phyloP scores from a whole-genome alignment of 2,113 vertebrate species.

The Anguilla japonica region DNA sequence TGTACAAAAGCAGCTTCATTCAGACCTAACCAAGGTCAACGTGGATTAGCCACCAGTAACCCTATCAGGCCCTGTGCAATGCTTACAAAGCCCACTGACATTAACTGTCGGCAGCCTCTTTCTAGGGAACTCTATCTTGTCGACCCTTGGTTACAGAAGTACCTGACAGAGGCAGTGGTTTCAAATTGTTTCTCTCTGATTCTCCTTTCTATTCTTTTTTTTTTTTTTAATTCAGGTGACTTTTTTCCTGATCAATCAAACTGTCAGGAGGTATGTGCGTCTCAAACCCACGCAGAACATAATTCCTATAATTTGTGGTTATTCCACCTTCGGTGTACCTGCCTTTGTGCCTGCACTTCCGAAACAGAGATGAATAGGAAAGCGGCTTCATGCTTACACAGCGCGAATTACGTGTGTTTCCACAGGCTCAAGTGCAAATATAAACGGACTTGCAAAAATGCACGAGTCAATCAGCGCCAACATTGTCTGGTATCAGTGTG shows the following conservation, averaged over 20 bases:
- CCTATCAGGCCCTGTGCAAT: constrained; percentile 76
- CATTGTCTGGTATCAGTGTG: neutral
- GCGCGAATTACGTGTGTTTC: constrained; percentile 49
- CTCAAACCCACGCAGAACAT: constrained; percentile 63
- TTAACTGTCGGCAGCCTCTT: constrained; percentile 76
- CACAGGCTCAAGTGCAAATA: constrained; percentile 15
- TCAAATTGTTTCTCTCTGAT: constrained; percentile 70
- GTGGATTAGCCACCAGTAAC: constrained; percentile 78
- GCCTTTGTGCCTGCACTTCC: constrained; percentile 60
- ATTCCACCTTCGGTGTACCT: constrained; percentile 48
- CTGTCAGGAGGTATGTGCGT: constrained; percentile 58
- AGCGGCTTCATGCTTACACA: constrained; percentile 44
- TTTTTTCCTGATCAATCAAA: constrained; percentile 73
- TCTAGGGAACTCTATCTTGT: constrained; percentile 74
- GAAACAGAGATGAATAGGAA: constrained; percentile 54
- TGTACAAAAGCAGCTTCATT: constrained; percentile 78
- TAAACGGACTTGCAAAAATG: constrained; percentile 21
- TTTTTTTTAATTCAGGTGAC: constrained; percentile 69
- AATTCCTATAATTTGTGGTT: constrained; percentile 70
- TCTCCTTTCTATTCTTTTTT: constrained; percentile 70
- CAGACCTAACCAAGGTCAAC: constrained; percentile 73
- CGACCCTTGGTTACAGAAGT: constrained; percentile 68
- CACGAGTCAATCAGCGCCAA: neutral
- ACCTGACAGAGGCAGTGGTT: constrained; percentile 68
- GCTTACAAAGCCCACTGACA: constrained; percentile 78